These are phyloP conservation scores for Labeo calbasu DNA, from an alignment of 2,797 vertebrate species.

Conservation along the genomic window DNA sequence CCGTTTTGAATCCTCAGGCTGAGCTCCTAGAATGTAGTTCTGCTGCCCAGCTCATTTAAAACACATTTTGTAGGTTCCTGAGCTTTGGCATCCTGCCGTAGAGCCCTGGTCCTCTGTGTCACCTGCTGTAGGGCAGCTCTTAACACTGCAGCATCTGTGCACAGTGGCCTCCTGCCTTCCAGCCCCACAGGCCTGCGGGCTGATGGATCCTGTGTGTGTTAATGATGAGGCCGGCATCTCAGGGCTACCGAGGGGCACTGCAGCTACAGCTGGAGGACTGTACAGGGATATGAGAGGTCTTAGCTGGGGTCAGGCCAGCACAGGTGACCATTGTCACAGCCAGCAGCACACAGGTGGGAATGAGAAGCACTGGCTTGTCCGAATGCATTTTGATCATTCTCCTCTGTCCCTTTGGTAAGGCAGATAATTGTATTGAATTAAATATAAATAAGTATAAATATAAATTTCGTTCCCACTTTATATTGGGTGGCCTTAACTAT, in stretches of 20 bases:
- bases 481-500: too few relatives aligned
- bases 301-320: slow-evolving; percentile 51
- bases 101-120: neutral
- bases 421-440: neutral
- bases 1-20: slow-evolving; percentile 3
- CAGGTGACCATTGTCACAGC: slow-evolving; percentile 42
- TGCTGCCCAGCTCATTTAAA: slow-evolving; percentile 33
- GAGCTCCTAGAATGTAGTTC: slow-evolving; percentile 1
- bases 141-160: slow-evolving; percentile 58
- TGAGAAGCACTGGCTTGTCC: slow-evolving; percentile 39
- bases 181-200: slow-evolving; percentile 44
- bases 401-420: slow-evolving; percentile 19
- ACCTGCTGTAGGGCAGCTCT: slow-evolving; percentile 41
- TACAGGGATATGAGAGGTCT: slow-evolving; percentile 50
- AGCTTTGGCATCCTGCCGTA: slow-evolving; percentile 29
- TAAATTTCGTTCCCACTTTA: neutral
- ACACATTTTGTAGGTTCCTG: slow-evolving; percentile 33
- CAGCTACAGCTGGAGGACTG: slow-evolving; percentile 59
- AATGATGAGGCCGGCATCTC: slow-evolving; percentile 63
- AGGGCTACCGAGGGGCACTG: slow-evolving; percentile 48
- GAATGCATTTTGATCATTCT: slow-evolving; percentile 15
- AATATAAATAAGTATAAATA: neutral
- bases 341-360: slow-evolving; percentile 20
- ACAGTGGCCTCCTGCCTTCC: slow-evolving; percentile 37
- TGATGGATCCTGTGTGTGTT: slow-evolving; percentile 61